Base-by-base conservation (phyloP, 2,888 invertebrate species). In the Cordylochernes scorpioides region DNA sequence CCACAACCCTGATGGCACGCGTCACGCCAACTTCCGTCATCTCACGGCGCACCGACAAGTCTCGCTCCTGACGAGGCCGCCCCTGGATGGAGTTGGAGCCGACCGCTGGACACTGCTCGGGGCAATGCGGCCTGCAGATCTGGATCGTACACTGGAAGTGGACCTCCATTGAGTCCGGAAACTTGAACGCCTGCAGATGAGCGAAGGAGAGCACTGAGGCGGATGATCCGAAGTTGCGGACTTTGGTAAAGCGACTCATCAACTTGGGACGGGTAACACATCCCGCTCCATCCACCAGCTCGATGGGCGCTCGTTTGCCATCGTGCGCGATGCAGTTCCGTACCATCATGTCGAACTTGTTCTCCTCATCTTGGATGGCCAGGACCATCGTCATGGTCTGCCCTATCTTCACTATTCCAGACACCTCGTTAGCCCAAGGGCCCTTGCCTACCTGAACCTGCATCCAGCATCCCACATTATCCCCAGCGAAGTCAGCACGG, bases 331-430 rank as follows among this genome's bases (percentile, higher is more conserved):
- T 75, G 49, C 84, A 84, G 47, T 84, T 82, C 31, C 82, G 62
- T 5, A 84, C 82, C 42, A 84, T 57, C 84, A 84, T 84, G 53
- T 86, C 84, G 51, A 84, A 84, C 51, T 84, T 84, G 31, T 75
- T 71, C 47, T 84, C 82, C 44, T 84, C 82, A 43, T 84, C 84
- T 52, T 84, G 84, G 45, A 84, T 84, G 21, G 84, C 84, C 34
- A 84, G 55, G 3, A 84, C 84, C 80, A 84, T 82, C n/a, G 84
- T 84, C 82, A 84, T 82, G 84, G 82, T 84, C 84, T 84, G n/a
- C n/a, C n/a, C n/a, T n/a, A n/a, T n/a, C n/a, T n/a, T n/a, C n/a
- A n/a, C n/a, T n/a, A n/a, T n/a, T n/a, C n/a, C n/a, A n/a, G n/a
- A n/a, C n/a, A n/a, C n/a, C n/a, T n/a, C n/a, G n/a, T n/a, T n/a